Base-by-base conservation (phyloP, 2,113 vertebrate species). In the Odontophorus gujanensis region DNA sequence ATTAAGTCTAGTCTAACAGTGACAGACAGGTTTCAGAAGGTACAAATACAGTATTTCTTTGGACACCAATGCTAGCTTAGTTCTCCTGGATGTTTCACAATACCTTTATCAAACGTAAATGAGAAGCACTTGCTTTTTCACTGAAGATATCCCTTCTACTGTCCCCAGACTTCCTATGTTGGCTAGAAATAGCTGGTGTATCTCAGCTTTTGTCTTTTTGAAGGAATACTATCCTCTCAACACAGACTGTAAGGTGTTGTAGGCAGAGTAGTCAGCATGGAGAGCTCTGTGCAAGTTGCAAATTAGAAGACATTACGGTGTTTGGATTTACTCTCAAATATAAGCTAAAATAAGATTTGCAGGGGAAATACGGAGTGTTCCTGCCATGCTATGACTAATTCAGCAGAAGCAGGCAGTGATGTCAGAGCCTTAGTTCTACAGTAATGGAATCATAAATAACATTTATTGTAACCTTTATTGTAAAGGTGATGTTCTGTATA, bases 151-250 rank as follows among this genome's bases (percentile, higher is more conserved):
- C 28, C 30, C 66, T 82, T 45, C 47, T 32, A 2, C 19, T 15
- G 0, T 45, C 13, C 58, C 69, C 40, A 42, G 0, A 47, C 36
- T 81, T 74, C 81, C 20, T 55, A 5, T 1, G 1, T 1, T 78
- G 26, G 22, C 22, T 67, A 58, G n/a, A 58, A 81, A 32, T 13
- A 78, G 25, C 13, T 85, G 40, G 5, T 47, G 3, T 25, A 43
- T 69, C 65, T 65, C 53, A 68, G 2, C 13, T 92, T 88, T 13
- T 61, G 25, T 34, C 14, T 76, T 85, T 57, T 32, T 59, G 80
- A 79, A 59, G 38, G 68, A 67, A 62, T 12, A 38, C 13, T 43
- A 3, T 3, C 9, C 79, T 55, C 19, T 40, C 17, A 28, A 51
- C 32, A 2, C 8, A 77, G 66, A 28, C 38, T 38, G 10, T 32